Percentiles rank a stretch among this genome's conserved stretches.
These are phyloP conservation scores for Scelioninae gen. 1 DNA, from an alignment of 2,888 invertebrate species.

Conservation along the genomic window DNA sequence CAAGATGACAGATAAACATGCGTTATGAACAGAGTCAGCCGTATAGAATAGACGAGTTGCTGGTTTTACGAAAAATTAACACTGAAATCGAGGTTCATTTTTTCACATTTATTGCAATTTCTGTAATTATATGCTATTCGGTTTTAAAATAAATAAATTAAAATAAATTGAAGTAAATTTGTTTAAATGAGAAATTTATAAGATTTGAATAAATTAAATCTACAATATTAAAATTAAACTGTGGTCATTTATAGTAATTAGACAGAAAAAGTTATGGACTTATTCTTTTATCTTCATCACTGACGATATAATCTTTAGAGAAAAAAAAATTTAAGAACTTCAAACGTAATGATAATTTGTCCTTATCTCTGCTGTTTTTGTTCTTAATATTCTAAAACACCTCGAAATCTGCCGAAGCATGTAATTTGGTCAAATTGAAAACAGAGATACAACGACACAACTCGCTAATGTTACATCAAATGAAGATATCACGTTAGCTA, in stretches of 20 bases:
- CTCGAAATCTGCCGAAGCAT: constrained; percentile 26
- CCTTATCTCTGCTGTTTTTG: constrained; percentile 21
- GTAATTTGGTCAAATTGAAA: constrained; percentile 62
- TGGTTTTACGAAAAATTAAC: constrained; percentile 36
- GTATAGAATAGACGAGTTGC: not conserved
- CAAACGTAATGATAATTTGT: constrained; percentile 1
- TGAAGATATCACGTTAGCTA: constrained; percentile 66
- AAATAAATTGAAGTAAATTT: too few relatives aligned
- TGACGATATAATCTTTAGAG: constrained; percentile 16
- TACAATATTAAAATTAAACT: too few relatives aligned
- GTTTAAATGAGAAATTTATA: too few relatives aligned
- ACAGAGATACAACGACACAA: constrained; percentile 36
- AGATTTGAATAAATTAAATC: too few relatives aligned
- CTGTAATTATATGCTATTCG: too few relatives aligned
- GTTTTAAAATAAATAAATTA: too few relatives aligned
- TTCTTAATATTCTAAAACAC: constrained; percentile 37
- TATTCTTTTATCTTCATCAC: not conserved
- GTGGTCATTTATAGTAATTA: too few relatives aligned
- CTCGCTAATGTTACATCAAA: constrained; percentile 59
- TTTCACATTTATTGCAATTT: too few relatives aligned
- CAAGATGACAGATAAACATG: constrained; percentile 51
- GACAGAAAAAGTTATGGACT: too few relatives aligned
- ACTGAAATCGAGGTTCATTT: constrained; percentile 22
- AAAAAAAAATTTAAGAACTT: not conserved
- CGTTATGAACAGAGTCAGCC: constrained; percentile 18